These are phyloP conservation scores for Muscicapa comitata DNA, from an alignment of 2,797 vertebrate genomes.

Conservation along the genomic window DNA sequence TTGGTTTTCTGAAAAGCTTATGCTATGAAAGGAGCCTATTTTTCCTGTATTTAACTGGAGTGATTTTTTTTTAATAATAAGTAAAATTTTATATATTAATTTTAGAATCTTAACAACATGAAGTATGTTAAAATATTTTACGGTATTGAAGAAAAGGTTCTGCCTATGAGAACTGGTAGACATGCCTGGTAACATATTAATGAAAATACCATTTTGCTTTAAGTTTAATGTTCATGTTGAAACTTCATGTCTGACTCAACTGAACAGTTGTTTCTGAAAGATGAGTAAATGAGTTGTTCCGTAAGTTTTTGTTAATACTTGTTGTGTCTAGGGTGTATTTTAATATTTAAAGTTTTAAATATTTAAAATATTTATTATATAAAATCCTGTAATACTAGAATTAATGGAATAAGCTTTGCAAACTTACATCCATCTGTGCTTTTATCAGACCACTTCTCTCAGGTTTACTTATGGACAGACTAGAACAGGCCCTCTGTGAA, in stretches of 20 bases:
- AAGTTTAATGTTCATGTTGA: background rate
- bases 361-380: background rate
- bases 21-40: background rate
- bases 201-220: background rate
- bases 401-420: background rate
- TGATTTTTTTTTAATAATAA: background rate
- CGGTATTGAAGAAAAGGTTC: background rate
- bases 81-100: background rate
- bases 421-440: background rate
- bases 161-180: background rate
- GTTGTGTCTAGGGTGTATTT: background rate
- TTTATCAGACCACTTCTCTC: background rate
- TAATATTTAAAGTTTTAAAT: background rate
- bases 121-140: background rate
- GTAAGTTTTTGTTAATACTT: background rate
- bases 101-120: background rate
- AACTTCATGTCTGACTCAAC: background rate
- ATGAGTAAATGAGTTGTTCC: background rate
- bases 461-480: background rate
- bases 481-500: background rate
- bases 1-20: background rate
- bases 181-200: background rate
- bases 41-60: background rate
- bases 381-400: background rate
- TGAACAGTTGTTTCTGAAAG: background rate